Evolutionary conservation across 2,797 vertebrate species (phyloP), one percentile per base, ranked within the genome.

Genomic region (Cottoperca gobio): DNA sequence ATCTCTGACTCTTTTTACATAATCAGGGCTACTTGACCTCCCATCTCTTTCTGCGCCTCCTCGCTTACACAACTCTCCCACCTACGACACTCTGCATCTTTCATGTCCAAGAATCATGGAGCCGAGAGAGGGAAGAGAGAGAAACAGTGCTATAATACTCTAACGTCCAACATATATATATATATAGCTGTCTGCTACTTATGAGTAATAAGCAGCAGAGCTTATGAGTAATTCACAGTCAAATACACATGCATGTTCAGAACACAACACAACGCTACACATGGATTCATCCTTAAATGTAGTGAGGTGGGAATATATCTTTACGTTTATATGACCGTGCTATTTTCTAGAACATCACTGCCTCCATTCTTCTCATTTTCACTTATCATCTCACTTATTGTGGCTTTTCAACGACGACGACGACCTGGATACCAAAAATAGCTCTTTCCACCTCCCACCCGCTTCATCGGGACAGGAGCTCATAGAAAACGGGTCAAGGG

Each of bases 61-160:
- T 91, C 92, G 85, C 89, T 91, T 93, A 92, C 89, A 92, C 91
- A 92, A 92, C 88, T 78, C 90, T 91, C 79, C 92, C 89, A 88
- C 90, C 89, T 91, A 92, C 93, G 67, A 88, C 86, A 88, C 89
- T 87, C 83, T 67, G 71, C 66, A 84, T 89, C 85, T 87, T 92
- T 86, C 49, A 89, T 88, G 84, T 88, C 79, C 89, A 88, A 87
- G 85, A 87, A 86, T 82, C 82, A 81, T 76, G 45, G 65, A 66
- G 70, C 73, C 39, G 48, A 72, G 73, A 82, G 82, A 78, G 60
- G 35, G 52, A 26, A 71, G 49, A 72, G 65, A 75, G 73, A 48
- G 17, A 80, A 74, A 59, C 58, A 45, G 39, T 78, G 68, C 70
- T 60, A 49, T 43, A 48, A 85, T 73, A 73, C 75, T 79, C 52